phyloP scores from a whole-genome alignment of 2,888 invertebrate genomes.

The Sabellastarte sp. region DNA sequence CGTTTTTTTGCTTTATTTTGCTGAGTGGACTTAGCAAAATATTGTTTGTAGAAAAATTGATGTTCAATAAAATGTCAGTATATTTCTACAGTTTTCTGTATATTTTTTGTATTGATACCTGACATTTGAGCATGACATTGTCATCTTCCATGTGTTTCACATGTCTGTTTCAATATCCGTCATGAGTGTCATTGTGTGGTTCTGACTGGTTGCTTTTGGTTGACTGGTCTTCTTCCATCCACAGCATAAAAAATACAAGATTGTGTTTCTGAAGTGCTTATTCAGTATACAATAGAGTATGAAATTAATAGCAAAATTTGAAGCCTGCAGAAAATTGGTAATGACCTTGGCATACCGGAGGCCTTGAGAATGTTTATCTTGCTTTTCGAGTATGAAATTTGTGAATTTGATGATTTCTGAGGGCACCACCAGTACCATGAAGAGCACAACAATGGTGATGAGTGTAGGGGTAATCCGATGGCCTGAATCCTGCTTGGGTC shows the following conservation, averaged over 20 bases:
- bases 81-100: no score
- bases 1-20: no score
- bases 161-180: background rate
- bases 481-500: slow-evolving; percentile 33
- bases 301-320: slow-evolving; percentile 67
- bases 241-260: slow-evolving; percentile 31
- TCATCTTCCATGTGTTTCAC: no score
- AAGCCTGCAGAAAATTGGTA: slow-evolving; percentile 2
- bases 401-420: slow-evolving; percentile 42
- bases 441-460: slow-evolving; percentile 52
- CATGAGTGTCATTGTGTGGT: background rate
- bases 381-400: background rate
- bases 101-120: no score
- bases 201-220: background rate
- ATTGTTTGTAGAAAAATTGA: no score
- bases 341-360: background rate
- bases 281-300: slow-evolving; percentile 78
- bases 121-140: no score
- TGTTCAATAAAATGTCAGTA: no score
- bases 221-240: background rate
- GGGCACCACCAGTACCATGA: slow-evolving; percentile 51
- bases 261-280: slow-evolving; percentile 73
- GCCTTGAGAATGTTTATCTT: background rate
- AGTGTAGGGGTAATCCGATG: slow-evolving; percentile 51
- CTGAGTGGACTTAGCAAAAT: no score